Evolutionary conservation across 1,140 invertebrate genomes (phyloP).

Genomic region (Periplaneta americana): DNA sequence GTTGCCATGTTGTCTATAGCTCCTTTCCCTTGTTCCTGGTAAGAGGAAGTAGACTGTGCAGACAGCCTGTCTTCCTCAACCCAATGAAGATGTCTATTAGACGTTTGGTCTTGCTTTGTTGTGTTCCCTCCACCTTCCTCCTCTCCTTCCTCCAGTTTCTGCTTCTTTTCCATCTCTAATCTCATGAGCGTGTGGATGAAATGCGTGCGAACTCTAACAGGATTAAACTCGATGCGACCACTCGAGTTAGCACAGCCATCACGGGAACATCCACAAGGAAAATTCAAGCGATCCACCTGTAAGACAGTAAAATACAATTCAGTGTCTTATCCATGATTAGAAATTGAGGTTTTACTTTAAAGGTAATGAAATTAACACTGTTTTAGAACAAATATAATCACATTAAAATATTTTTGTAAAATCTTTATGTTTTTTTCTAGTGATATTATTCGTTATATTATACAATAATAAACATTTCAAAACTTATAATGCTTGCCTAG

Average conservation of each 20-base stretch:
- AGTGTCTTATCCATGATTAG: background rate
- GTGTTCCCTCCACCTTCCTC: conserved; percentile 21
- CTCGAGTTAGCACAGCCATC: conserved; percentile 90
- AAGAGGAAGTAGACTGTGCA: background rate
- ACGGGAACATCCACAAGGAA: conserved; percentile 92
- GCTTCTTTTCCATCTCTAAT: conserved; percentile 83
- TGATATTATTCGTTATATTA: too few relatives aligned
- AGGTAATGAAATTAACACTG: too few relatives aligned
- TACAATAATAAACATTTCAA: too few relatives aligned
- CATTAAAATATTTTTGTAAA: too few relatives aligned
- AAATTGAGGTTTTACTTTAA: too few relatives aligned
- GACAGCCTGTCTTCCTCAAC: conserved; percentile 28
- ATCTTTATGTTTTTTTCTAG: too few relatives aligned
- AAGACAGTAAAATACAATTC: conserved; percentile 6
- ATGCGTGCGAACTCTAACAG: conserved; percentile 91
- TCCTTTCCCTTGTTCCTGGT: background rate
- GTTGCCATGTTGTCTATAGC: conserved; percentile 14
- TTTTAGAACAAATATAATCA: too few relatives aligned
- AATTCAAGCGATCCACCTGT: conserved; percentile 86
- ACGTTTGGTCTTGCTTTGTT: background rate
- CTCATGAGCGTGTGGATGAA: conserved; percentile 96
- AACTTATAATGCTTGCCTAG: too few relatives aligned
- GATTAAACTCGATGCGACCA: conserved; percentile 95
- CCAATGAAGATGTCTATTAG: background rate
- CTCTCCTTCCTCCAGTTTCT: conserved; percentile 35